Evolutionary conservation across 2,797 vertebrate species (phyloP).

Genomic region (Gymnopithys bicolor): DNA sequence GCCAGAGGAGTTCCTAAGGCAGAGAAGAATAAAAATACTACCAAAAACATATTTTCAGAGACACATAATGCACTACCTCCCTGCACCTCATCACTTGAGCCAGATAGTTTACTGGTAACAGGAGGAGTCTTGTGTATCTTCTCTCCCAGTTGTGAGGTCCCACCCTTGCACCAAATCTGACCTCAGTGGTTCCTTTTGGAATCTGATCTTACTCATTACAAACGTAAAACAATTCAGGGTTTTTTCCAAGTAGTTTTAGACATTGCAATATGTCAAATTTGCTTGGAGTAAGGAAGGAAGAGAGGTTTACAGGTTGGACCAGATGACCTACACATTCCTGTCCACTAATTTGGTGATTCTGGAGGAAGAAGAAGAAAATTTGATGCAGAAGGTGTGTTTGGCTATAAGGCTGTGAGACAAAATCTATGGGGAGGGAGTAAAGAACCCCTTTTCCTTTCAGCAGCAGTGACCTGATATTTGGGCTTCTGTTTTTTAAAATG

Average conservation of each 20-base stretch:
- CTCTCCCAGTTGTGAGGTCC: background rate
- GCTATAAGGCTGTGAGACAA: background rate
- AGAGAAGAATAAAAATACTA: background rate
- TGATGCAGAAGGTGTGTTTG: background rate
- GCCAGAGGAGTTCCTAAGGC: background rate
- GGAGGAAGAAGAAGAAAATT: background rate
- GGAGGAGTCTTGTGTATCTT: background rate
- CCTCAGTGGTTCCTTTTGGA: background rate
- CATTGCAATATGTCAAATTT: background rate
- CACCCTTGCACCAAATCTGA: background rate
- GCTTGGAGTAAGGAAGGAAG: rapidly evolving
- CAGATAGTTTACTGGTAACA: background rate
- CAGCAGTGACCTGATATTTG: background rate
- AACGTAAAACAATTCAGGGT: background rate
- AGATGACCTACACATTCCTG: background rate
- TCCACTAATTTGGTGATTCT: background rate
- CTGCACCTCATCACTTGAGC: background rate
- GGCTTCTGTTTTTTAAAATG: background rate
- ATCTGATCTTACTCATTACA: background rate
- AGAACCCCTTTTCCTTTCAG: background rate
- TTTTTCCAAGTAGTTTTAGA: background rate
- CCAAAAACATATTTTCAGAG: background rate
- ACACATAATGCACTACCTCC: background rate
- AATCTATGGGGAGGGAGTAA: background rate
- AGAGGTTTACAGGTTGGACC: background rate